A percentile compares a stretch with the other conserved stretches of the same genome.
phyloP scores from a whole-genome alignment of 2,888 invertebrate species.

The Harmothoe impar region DNA sequence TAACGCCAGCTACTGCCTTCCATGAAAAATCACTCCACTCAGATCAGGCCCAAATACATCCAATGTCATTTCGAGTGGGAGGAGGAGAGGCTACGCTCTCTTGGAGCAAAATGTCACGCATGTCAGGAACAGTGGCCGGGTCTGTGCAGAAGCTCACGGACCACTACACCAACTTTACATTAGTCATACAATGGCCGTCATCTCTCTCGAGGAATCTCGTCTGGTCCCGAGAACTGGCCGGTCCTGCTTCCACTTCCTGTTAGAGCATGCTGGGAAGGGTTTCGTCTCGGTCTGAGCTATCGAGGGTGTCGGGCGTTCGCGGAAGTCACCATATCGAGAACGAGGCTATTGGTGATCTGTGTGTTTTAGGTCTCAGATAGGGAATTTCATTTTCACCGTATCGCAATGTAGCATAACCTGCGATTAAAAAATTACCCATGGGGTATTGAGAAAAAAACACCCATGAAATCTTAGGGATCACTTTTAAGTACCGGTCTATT shows the following conservation, averaged over 20 bases:
- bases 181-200: conserved; percentile 31
- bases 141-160: neutral
- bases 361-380: too few relatives aligned
- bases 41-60: conserved; percentile 7
- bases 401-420: too few relatives aligned
- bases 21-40: neutral
- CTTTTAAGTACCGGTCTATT: too few relatives aligned
- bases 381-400: too few relatives aligned
- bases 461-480: too few relatives aligned
- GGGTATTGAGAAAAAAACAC: too few relatives aligned
- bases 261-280: neutral
- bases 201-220: neutral
- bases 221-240: neutral
- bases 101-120: conserved; percentile 23
- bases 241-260: conserved; percentile 4
- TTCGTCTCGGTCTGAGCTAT: neutral
- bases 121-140: neutral
- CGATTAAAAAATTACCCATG: too few relatives aligned
- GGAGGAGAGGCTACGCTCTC: neutral
- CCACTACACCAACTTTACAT: conserved; percentile 25
- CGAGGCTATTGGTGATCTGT: too few relatives aligned
- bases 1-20: neutral
- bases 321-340: too few relatives aligned
- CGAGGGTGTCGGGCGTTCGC: neutral
- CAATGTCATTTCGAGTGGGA: conserved; percentile 9